Evolutionary conservation across 2,888 invertebrate genomes (phyloP), one percentile per base, ranked within the genome.

Genomic region (Drosophila multiciliata): DNA sequence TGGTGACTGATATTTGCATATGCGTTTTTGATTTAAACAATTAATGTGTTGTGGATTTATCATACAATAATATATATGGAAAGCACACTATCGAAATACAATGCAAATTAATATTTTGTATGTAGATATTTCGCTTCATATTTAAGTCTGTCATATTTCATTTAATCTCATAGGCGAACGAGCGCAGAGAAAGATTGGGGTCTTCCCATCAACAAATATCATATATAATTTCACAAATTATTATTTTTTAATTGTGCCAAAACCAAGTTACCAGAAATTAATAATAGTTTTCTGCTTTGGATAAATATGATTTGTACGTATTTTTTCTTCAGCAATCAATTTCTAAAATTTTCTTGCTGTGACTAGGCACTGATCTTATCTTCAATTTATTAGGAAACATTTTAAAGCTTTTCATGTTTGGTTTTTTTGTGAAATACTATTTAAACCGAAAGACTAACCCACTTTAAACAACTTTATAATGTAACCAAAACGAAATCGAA

Each of bases 231-330:
- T 67, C 23, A 42, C 12, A 29, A 52, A 33, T 48, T 49, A 54
- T 42, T 11, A 11, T 15, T 45, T 61, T 42, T 59, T 75, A 71
- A 71, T 84, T 84, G 59, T 20, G 63, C 78, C 67, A 78, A 68
- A 78, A 55, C 49, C 15, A 48, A 68, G 29, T 45, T 61, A 68
- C 55, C 12, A 7, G 20, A 45, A 20, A 12, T 20, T 42, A 2
- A 20, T 20, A 20, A 20, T 12, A 20, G 1, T 3, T 6, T 20
- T 45, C 7, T 20, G 3, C 20, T 20, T 45, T 45, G n/a, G 11
- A 11, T 11, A 42, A 54, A 66, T 15, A 49, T 8, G 15, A 49
- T 49, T 48, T 15, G 8, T 26, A 15, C 23, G 8, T 48, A 3
- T 45, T 7, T 20, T 15, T 12, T 45, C 12, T 45, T 45, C 1